Percentiles rank a stretch among this genome's conserved stretches.
phyloP scores from a whole-genome alignment of 2,797 vertebrate genomes.

The Gymnothorax javanicus region DNA sequence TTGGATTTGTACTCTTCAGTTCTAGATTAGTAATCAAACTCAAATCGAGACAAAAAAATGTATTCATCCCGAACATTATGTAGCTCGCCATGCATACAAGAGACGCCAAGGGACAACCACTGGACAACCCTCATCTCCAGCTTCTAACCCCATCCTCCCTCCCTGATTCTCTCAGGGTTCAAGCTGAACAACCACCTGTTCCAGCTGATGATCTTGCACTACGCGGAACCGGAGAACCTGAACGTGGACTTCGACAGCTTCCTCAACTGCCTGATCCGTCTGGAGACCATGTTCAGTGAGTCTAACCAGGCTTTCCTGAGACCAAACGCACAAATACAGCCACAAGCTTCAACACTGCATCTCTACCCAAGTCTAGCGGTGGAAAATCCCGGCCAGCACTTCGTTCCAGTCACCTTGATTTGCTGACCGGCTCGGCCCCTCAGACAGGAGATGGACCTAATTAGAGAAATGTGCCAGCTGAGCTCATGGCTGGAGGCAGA shows the following conservation, averaged over 20 bases:
- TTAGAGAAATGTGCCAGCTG: too few relatives aligned
- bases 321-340: neutral
- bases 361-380: neutral
- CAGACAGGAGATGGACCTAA: too few relatives aligned
- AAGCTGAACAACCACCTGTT: constrained; percentile 87
- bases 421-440: too few relatives aligned
- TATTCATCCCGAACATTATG: too few relatives aligned
- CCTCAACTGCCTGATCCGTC: constrained; percentile 87
- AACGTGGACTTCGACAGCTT: constrained; percentile 91
- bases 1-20: too few relatives aligned
- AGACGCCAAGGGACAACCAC: too few relatives aligned
- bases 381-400: too few relatives aligned
- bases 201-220: constrained; percentile 90
- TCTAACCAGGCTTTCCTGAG: constrained; percentile 36
- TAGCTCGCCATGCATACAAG: too few relatives aligned
- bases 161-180: constrained; percentile 83
- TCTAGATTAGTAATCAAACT: too few relatives aligned
- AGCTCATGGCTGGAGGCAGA: too few relatives aligned
- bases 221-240: constrained; percentile 87
- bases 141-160: neutral
- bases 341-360: neutral
- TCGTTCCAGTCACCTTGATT: too few relatives aligned
- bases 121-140: neutral
- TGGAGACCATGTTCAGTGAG: constrained; percentile 98
- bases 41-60: too few relatives aligned